Percentiles rank a stretch among this genome's conserved stretches.
These are phyloP conservation scores for Tenualosa thibaudeaui DNA, from an alignment of 2,797 vertebrate genomes.

Conservation along the genomic window DNA sequence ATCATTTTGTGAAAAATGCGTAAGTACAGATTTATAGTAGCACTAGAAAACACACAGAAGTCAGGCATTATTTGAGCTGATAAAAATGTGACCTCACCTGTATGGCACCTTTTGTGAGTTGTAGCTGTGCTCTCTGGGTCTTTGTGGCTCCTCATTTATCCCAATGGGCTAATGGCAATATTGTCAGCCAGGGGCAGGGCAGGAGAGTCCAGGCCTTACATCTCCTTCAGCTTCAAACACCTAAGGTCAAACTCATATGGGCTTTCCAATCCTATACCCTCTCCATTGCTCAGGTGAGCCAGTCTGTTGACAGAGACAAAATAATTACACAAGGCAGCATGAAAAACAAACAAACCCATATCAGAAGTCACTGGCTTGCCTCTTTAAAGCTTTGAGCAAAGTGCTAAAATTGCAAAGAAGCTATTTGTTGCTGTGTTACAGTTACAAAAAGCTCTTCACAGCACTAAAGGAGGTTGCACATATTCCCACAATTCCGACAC, in stretches of 20 bases:
- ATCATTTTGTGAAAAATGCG: too few species aligned
- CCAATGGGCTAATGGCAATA: constrained; percentile 66
- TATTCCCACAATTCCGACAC: constrained; percentile 22
- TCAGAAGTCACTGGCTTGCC: neutral
- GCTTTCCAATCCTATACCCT: neutral
- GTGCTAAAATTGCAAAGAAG: neutral
- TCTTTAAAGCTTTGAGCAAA: neutral
- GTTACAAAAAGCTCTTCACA: neutral
- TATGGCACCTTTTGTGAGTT: constrained; percentile 64
- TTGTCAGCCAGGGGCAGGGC: constrained; percentile 53
- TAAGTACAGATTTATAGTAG: too few species aligned
- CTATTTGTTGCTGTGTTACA: neutral
- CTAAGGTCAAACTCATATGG: constrained; percentile 5
- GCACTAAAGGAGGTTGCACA: neutral
- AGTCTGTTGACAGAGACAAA: neutral
- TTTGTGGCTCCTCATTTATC: constrained; percentile 72
- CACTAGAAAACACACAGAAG: too few species aligned
- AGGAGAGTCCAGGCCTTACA: constrained; percentile 57
- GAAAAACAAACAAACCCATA: neutral
- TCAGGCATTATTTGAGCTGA: neutral
- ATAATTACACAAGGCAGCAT: neutral
- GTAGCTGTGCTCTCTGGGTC: constrained; percentile 60
- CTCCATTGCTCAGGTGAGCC: neutral
- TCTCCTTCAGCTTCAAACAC: constrained; percentile 48
- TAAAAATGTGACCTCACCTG: constrained; percentile 65